phyloP scores from a whole-genome alignment of 2,797 vertebrate species.

The Lacerta viridis region DNA sequence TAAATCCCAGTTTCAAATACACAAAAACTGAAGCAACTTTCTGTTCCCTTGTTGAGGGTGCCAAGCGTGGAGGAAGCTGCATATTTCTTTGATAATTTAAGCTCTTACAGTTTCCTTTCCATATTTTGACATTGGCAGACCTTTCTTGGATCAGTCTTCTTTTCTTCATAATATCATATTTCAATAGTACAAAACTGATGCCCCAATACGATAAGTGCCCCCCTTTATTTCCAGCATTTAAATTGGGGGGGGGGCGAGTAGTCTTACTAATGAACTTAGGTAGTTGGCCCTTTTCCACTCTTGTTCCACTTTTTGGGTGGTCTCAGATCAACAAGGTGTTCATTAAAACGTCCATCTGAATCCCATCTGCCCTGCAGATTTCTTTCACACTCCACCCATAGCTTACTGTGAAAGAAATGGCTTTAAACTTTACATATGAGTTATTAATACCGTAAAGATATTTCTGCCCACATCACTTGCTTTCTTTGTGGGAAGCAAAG shows the following conservation, averaged over 20 bases:
- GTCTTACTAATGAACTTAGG: constrained; percentile 27
- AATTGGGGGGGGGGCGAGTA: not conserved
- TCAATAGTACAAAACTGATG: constrained; percentile 6
- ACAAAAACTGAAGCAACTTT: not conserved
- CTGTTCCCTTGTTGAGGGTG: not conserved
- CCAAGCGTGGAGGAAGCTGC: not conserved
- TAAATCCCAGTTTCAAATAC: not conserved
- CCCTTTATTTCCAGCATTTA: not conserved
- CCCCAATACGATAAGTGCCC: not conserved
- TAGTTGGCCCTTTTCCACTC: constrained; percentile 34
- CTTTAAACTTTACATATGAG: constrained; percentile 70
- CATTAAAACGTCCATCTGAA: constrained; percentile 64
- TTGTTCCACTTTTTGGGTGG: constrained; percentile 74
- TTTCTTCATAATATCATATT: constrained; percentile 13
- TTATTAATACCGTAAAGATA: constrained; percentile 64
- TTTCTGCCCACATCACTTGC: constrained; percentile 11
- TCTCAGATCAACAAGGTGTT: constrained; percentile 69
- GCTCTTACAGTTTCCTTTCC: not conserved
- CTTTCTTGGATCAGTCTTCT: not conserved
- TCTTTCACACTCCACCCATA: constrained; percentile 53
- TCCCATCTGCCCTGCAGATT: constrained; percentile 79
- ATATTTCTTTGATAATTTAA: constrained; percentile 10
- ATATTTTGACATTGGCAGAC: not conserved
- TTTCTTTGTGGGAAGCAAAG: constrained; percentile 65
- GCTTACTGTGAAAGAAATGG: constrained; percentile 65